Percentiles rank a stretch among this genome's conserved stretches.
These are phyloP conservation scores for Phaonia tiefii DNA, from an alignment of 2,888 invertebrate species.

Conservation along the genomic window DNA sequence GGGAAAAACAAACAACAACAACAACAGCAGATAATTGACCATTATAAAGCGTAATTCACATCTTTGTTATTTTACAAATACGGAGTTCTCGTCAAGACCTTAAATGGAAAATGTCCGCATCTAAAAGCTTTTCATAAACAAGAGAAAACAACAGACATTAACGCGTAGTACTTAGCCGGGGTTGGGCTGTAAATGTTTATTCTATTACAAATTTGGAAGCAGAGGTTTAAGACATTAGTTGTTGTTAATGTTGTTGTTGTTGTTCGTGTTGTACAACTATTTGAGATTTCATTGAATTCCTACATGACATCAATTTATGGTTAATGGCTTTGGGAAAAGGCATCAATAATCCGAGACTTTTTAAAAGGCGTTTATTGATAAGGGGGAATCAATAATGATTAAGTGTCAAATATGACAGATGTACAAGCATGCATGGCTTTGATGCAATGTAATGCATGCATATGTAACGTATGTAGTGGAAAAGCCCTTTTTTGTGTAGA, in stretches of 20 bases:
- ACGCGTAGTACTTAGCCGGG: conserved; percentile 47
- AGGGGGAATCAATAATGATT: background rate
- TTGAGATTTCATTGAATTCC: conserved; percentile 28
- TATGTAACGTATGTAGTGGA: no score
- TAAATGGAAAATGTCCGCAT: conserved; percentile 34
- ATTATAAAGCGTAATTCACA: conserved; percentile 15
- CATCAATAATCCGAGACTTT: background rate
- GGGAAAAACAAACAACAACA: conserved; percentile 1
- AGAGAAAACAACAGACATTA: conserved; percentile 39
- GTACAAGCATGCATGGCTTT: no score
- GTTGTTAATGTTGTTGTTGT: background rate
- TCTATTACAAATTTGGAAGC: background rate
- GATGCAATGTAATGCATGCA: no score
- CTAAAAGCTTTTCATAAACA: conserved; percentile 43
- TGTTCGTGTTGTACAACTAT: background rate
- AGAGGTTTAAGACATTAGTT: no score
- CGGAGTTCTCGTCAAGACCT: conserved; percentile 5
- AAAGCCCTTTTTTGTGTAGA: no score
- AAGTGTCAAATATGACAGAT: conserved; percentile 2
- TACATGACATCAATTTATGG: conserved; percentile 32
- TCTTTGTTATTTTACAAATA: conserved; percentile 19
- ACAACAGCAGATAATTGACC: background rate
- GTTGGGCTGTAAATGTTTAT: conserved; percentile 12
- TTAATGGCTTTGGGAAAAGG: conserved; percentile 20
- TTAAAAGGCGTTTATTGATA: background rate